Evolutionary conservation across 2,797 vertebrate genomes (phyloP).

Genomic region (Serranus cabrilla): DNA sequence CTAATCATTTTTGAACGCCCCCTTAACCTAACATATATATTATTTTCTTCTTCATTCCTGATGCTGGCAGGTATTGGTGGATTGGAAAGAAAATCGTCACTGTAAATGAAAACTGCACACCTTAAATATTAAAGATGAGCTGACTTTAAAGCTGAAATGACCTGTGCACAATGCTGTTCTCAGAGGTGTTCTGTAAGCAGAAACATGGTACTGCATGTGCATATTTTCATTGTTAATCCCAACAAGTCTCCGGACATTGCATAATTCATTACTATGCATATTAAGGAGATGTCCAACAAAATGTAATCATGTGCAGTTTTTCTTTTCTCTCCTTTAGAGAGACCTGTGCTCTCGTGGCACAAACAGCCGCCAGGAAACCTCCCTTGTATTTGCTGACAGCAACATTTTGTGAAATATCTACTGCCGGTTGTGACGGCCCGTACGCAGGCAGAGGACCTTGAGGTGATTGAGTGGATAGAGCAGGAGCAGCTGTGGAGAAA

Average conservation of each 20-base stretch:
- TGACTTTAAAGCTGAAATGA: too few species aligned
- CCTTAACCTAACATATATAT: slow-evolving; percentile 15
- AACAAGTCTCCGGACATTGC: slow-evolving; percentile 30
- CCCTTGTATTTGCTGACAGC: slow-evolving; percentile 77
- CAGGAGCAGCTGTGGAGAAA: slow-evolving; percentile 52
- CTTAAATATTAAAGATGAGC: slow-evolving; percentile 31
- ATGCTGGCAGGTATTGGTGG: slow-evolving; percentile 8
- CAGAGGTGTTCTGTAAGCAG: slow-evolving; percentile 25
- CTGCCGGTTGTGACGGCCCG: slow-evolving; percentile 65
- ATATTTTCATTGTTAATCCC: slow-evolving; percentile 40
- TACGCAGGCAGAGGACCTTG: slow-evolving; percentile 73
- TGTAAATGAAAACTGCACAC: slow-evolving; percentile 26
- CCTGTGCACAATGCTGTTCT: slow-evolving; percentile 17
- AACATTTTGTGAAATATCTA: slow-evolving; percentile 79
- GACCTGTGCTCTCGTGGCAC: slow-evolving; percentile 42
- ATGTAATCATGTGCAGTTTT: slow-evolving; percentile 59
- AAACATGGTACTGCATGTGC: slow-evolving; percentile 22
- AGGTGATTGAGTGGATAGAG: slow-evolving; percentile 77
- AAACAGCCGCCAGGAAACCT: slow-evolving; percentile 60
- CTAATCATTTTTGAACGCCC: not conserved
- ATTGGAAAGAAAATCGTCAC: not conserved
- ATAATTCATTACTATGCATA: slow-evolving; percentile 51
- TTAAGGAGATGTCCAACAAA: slow-evolving; percentile 37
- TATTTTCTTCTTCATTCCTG: not conserved
- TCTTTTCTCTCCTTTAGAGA: slow-evolving; percentile 37